Evolutionary conservation across 2,888 invertebrate genomes (phyloP), one percentile per base, ranked within the genome.

Genomic region (Pogonocherus hispidulus): DNA sequence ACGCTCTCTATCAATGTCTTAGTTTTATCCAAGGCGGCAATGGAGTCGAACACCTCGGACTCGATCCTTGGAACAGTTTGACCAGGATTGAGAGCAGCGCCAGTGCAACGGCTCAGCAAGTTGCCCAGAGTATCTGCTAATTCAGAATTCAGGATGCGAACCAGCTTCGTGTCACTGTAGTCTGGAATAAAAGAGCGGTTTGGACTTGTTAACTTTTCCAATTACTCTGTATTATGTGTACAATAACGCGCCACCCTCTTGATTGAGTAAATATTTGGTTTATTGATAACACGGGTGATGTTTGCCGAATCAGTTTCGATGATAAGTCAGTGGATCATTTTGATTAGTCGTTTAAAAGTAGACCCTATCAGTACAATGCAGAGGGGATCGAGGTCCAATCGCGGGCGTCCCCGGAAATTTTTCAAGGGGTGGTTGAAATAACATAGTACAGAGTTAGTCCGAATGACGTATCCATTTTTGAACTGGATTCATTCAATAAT

Each of bases 91-190:
- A 98, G 87, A 3, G 91, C 86, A 69, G 87, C 87, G 16, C 94
- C 93, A 73, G 92, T 91, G 80, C 93, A 94, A 16, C 98, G 91
- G 63, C 91, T 93, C 68, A 95, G 87, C 59, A 99, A 88, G 88
- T 99, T 99, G 20, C 98, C 98, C 16, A 98, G 85, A 0, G 94
- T 95, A 84, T 98, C 95, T 1, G 96, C 97, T 66, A 99, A 86
- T 83, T 98, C 97, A 0, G 94, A 89, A 87, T 99, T 98, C 18
- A 95, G 87, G 63, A 92, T 89, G 76, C 93, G 90, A 37, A 91
- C 83, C 56, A 94, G 88, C 84, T 95, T 94, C 3, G 87, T 87
- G 73, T 92, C 91, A 82, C 92, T 94, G 86, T 93, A 98, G 87
- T 97, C 97, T 97, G 86, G 16, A 87, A 86, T 59, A 23, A 55